A percentile compares a stretch with the other conserved stretches of the same genome.
Evolutionary conservation across 2,113 vertebrate species (phyloP).

Genomic region (Python bivittatus): DNA sequence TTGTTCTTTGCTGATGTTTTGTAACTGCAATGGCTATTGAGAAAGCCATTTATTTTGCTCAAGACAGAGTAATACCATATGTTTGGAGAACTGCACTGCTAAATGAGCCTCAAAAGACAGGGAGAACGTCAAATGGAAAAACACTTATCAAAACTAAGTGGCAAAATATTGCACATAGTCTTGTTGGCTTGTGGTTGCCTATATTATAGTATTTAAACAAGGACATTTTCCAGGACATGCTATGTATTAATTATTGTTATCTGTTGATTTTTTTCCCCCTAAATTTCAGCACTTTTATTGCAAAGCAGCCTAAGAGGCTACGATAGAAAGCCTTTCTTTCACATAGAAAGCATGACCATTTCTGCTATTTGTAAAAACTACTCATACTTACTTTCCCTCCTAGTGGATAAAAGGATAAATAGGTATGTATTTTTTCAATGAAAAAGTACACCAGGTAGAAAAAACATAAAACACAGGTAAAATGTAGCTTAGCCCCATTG

Average conservation of each 20-base stretch:
- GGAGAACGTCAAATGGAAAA: conserved; percentile 8
- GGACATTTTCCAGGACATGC: neutral
- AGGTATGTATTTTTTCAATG: neutral
- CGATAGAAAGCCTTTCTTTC: neutral
- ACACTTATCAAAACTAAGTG: neutral
- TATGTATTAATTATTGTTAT: neutral
- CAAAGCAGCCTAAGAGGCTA: neutral
- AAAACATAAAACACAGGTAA: neutral
- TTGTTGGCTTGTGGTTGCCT: neutral
- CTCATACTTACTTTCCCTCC: neutral
- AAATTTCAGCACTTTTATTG: neutral
- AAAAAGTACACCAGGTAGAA: neutral
- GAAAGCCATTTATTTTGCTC: conserved; percentile 13
- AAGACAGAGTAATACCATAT: conserved; percentile 9
- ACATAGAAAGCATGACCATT: neutral
- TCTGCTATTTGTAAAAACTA: neutral
- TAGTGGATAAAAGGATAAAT: neutral
- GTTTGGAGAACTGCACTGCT: neutral
- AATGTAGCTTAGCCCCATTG: neutral
- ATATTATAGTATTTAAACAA: neutral
- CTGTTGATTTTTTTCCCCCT: neutral
- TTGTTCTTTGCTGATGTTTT: conserved; percentile 16
- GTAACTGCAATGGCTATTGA: conserved; percentile 8
- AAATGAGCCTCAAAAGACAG: neutral
- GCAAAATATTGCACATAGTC: neutral